A percentile compares a stretch with the other conserved stretches of the same genome.
phyloP scores from a whole-genome alignment of 2,113 vertebrate genomes.

The Oryzias woworae region DNA sequence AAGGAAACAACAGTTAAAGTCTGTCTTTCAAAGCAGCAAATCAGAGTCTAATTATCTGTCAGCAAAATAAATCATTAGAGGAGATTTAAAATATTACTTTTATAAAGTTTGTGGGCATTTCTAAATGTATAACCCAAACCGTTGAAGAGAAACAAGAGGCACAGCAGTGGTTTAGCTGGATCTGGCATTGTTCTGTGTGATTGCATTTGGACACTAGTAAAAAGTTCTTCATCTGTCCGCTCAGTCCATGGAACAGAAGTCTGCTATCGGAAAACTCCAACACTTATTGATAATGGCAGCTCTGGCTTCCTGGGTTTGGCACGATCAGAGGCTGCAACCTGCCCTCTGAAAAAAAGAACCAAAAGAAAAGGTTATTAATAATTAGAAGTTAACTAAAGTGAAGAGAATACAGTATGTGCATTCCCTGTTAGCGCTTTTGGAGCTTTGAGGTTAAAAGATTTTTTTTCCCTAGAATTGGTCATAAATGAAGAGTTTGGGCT shows the following conservation, averaged over 20 bases:
- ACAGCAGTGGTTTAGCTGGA: conserved; percentile 27
- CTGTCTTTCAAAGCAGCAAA: conserved; percentile 1
- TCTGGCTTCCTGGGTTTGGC: conserved; percentile 76
- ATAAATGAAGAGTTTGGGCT: too few relatives aligned
- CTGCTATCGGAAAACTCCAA: conserved; percentile 77
- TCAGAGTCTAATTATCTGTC: conserved; percentile 2
- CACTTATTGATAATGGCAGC: conserved; percentile 79
- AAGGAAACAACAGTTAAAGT: conserved; percentile 13
- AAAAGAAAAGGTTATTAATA: neutral
- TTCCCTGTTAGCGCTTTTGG: neutral
- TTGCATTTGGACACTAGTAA: neutral
- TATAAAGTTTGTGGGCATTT: conserved; percentile 1
- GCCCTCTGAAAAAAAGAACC: conserved; percentile 48
- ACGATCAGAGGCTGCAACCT: conserved; percentile 29
- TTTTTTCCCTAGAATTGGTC: too few relatives aligned
- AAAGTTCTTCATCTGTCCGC: conserved; percentile 23
- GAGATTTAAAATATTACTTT: neutral
- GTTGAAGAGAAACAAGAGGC: conserved; percentile 10
- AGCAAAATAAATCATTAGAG: conserved; percentile 2
- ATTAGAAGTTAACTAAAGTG: neutral
- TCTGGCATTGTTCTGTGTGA: conserved; percentile 24
- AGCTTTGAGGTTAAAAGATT: too few relatives aligned
- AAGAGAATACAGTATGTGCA: neutral
- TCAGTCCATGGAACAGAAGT: neutral
- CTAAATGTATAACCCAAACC: neutral